Evolutionary conservation across 1,140 invertebrate genomes (phyloP).

Genomic region (Drosophila auraria): DNA sequence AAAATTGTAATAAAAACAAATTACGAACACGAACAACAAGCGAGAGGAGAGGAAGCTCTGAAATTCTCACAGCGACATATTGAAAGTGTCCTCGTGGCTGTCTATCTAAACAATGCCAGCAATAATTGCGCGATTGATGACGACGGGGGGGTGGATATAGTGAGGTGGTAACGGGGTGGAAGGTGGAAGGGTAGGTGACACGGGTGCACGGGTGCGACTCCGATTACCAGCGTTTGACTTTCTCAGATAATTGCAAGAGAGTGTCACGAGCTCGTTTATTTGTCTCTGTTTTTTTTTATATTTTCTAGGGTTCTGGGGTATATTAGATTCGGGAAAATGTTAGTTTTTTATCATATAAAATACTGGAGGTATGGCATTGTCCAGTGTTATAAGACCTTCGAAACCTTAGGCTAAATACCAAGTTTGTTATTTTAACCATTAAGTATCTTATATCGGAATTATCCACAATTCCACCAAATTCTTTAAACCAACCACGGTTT

Average conservation of each 20-base stretch:
- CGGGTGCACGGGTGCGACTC: conserved; percentile 52
- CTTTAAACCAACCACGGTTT: too few species aligned
- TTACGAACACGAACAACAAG: conserved; percentile 61
- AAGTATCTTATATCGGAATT: too few species aligned
- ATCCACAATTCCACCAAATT: too few species aligned
- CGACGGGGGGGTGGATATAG: conserved; percentile 5
- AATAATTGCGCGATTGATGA: conserved; percentile 81
- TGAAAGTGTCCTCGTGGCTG: conserved; percentile 65
- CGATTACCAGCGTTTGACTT: conserved; percentile 77
- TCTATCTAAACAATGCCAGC: conserved; percentile 75
- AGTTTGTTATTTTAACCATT: too few species aligned
- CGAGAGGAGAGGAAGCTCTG: conserved; percentile 19
- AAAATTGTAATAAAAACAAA: conserved; percentile 82
- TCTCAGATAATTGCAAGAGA: conserved; percentile 47
- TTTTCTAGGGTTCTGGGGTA: not conserved
- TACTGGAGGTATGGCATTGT: too few species aligned
- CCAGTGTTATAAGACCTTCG: too few species aligned
- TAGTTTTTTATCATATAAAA: too few species aligned
- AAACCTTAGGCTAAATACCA: too few species aligned
- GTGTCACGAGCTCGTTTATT: conserved; percentile 39
- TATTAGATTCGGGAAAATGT: not conserved
- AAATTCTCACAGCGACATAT: conserved; percentile 64
- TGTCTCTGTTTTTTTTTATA: not conserved
- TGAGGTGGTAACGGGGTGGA: conserved; percentile 19
- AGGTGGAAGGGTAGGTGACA: conserved; percentile 33